These are phyloP conservation scores for Shinisaurus crocodilurus DNA, from an alignment of 2,113 vertebrate species.

Conservation along the genomic window DNA sequence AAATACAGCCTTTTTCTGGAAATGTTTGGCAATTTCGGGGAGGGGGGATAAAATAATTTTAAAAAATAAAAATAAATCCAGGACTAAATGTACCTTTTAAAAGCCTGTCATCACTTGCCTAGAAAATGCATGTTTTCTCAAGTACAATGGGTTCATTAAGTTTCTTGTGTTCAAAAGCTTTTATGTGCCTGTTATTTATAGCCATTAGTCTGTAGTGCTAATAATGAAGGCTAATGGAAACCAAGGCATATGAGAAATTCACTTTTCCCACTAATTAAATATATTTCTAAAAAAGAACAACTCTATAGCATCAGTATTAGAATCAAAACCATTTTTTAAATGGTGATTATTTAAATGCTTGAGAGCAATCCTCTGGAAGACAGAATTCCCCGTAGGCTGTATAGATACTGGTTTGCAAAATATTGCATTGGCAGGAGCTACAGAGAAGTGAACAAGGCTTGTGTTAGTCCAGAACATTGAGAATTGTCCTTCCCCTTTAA, in stretches of 20 bases:
- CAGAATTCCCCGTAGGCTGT: neutral
- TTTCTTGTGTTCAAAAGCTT: constrained; percentile 32
- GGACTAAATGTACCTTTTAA: constrained; percentile 12
- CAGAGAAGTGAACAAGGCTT: neutral
- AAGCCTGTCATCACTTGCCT: constrained; percentile 39
- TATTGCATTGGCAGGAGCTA: neutral
- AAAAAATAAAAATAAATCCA: neutral
- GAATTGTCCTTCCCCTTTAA: neutral
- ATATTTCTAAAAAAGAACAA: constrained; percentile 45
- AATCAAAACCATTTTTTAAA: neutral
- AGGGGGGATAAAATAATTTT: no score
- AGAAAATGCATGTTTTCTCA: constrained; percentile 24
- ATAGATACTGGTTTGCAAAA: constrained; percentile 1
- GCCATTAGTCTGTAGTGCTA: constrained; percentile 37
- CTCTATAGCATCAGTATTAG: constrained; percentile 17
- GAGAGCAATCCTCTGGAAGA: neutral
- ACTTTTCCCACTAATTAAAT: constrained; percentile 43
- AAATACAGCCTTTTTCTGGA: neutral
- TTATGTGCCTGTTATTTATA: constrained; percentile 58
- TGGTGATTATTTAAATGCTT: constrained; percentile 1
- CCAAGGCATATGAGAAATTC: constrained; percentile 10
- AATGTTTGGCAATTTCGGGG: constrained; percentile 1
- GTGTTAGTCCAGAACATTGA: neutral
- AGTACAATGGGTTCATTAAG: constrained; percentile 20
- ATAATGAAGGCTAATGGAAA: constrained; percentile 47